Evolutionary conservation across 2,888 invertebrate species (phyloP).

Genomic region (Xylocampa areola): DNA sequence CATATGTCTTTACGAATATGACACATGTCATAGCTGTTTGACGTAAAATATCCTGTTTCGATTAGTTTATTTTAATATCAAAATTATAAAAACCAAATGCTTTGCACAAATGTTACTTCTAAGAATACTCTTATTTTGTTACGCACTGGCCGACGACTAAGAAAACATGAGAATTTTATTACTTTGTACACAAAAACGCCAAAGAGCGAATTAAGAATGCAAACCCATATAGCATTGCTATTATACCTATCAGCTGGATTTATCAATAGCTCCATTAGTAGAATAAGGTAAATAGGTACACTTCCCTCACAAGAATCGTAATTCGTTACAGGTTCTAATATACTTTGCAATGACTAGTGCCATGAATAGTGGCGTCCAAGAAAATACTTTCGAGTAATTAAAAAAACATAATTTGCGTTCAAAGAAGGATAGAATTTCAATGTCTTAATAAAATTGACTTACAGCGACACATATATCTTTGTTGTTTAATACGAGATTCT

Average conservation of each 20-base stretch:
- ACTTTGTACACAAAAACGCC: no score
- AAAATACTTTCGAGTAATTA: constrained; percentile 39
- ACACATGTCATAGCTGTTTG: constrained; percentile 16
- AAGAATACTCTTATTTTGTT: no score
- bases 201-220: no score
- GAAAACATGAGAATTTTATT: no score
- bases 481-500: constrained; percentile 10
- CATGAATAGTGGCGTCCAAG: constrained; percentile 23
- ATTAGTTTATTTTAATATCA: constrained; percentile 6
- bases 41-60: constrained; percentile 32
- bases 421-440: constrained; percentile 30
- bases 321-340: constrained; percentile 33
- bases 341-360: constrained; percentile 16
- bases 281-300: constrained; percentile 14
- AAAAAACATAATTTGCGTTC: constrained; percentile 35
- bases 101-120: no score
- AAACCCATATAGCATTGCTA: no score
- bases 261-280: constrained; percentile 18
- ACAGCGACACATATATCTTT: constrained; percentile 34
- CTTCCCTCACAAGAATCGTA: constrained; percentile 19
- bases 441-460: constrained; percentile 49
- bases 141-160: no score
- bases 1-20: no score
- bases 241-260: no score
- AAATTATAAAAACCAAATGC: no score